A percentile compares a stretch with the other conserved stretches of the same genome.
These are phyloP conservation scores for Drosophila barbarae DNA, from an alignment of 2,888 invertebrate genomes.

Conservation along the genomic window DNA sequence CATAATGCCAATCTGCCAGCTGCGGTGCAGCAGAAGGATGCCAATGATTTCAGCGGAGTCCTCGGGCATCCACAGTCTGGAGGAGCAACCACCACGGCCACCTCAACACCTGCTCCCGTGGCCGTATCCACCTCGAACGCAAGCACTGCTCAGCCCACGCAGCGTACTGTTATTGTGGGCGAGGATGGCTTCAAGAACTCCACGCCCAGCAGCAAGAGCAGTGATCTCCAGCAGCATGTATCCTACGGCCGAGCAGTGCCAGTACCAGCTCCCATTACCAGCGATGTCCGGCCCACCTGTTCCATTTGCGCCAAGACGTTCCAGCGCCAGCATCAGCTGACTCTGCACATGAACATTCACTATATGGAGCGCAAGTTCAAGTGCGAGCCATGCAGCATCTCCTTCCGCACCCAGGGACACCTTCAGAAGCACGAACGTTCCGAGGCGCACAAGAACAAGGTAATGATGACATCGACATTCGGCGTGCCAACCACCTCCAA, in stretches of 20 bases:
- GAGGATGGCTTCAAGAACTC: slow-evolving; percentile 83
- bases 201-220: slow-evolving; percentile 61
- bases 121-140: not conserved
- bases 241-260: slow-evolving; percentile 57
- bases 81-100: not conserved
- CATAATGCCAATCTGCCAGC: slow-evolving; percentile 73
- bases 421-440: slow-evolving; percentile 96
- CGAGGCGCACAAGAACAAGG: slow-evolving; percentile 95
- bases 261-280: slow-evolving; percentile 58
- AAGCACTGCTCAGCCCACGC: slow-evolving; percentile 15
- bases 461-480: slow-evolving; percentile 91
- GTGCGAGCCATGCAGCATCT: slow-evolving; percentile 94
- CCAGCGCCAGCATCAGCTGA: slow-evolving; percentile 92
- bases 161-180: slow-evolving; percentile 81
- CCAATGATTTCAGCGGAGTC: slow-evolving; percentile 77
- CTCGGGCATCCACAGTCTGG: slow-evolving; percentile 53
- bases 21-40: slow-evolving; percentile 75
- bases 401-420: slow-evolving; percentile 94
- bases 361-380: slow-evolving; percentile 95
- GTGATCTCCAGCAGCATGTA: slow-evolving; percentile 21
- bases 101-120: slow-evolving; percentile 9
- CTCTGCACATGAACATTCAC: slow-evolving; percentile 96
- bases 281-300: slow-evolving; percentile 88
- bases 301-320: slow-evolving; percentile 95
- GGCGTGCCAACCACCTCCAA: slow-evolving; percentile 91